Percentiles rank a stretch among this genome's conserved stretches.
Conservation (phyloP, 1,140 invertebrate genomes). For the Stegodyphus mimosarum region DNA sequence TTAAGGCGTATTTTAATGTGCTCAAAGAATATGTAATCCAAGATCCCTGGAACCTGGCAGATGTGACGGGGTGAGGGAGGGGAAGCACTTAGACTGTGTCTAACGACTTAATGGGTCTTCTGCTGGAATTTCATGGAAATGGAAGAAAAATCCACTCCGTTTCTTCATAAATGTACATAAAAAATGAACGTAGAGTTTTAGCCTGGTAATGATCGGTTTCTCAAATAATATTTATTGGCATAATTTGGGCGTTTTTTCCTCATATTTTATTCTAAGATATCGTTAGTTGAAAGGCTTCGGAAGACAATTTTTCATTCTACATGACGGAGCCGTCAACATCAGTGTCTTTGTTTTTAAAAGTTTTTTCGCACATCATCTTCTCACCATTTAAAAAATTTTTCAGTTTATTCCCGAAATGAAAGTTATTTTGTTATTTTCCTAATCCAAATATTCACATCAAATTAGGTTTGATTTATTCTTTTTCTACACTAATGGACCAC, state of each 20-base stretch:
- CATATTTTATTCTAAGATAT: background rate
- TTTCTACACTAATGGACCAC: too few species aligned
- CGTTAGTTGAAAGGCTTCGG: background rate
- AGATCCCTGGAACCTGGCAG: slow-evolving; percentile 8
- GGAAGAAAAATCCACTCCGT: slow-evolving; percentile 3
- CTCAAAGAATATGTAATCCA: background rate
- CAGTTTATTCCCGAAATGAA: background rate
- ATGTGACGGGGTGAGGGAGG: background rate
- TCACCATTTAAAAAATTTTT: background rate
- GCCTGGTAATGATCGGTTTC: background rate
- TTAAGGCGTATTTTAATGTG: slow-evolving; percentile 3
- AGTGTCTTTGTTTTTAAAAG: too few species aligned
- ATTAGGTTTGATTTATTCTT: too few species aligned
- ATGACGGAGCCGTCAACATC: too few species aligned
- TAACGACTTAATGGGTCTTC: slow-evolving; percentile 20
- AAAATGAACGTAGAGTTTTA: background rate
- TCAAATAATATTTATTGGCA: slow-evolving; percentile 9
- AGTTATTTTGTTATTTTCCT: too few species aligned
- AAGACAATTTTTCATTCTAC: background rate
- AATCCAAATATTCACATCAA: too few species aligned
- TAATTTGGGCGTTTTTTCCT: background rate
- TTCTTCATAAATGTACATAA: background rate
- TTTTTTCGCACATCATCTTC: too few species aligned
- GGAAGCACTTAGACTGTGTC: slow-evolving; percentile 5
- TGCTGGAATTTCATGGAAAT: slow-evolving; percentile 8